Evolutionary conservation across 2,888 invertebrate species (phyloP), one percentile per base, ranked within the genome.

Genomic region (Tetrapedia diversipes): DNA sequence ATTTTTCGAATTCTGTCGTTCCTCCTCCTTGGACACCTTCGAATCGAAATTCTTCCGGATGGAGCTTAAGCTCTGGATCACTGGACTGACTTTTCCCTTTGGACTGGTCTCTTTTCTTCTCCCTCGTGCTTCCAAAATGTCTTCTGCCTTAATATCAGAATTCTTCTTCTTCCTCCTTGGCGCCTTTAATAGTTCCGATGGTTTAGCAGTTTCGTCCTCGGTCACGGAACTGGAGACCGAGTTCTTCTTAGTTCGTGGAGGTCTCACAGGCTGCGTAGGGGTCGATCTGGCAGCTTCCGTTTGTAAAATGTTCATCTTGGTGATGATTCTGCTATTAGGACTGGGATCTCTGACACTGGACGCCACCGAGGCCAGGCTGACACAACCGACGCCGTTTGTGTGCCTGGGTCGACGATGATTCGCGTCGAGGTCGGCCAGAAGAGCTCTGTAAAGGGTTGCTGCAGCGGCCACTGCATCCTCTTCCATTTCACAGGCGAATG

Each of bases 381-480:
- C 94, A 89, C 96, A 96, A 82, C 96, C 96, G 22, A 96, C 93
- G 29, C 96, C 96, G 84, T 96, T 91, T 93, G 94, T 89, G 94
- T 96, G 89, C 93, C 95, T 27, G 93, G 94, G 86, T 93, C 94
- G 86, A 94, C 94, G 84, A 92, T 94, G 84, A 82, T 89, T 89
- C 8, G 87, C 88, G 88, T 93, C 91, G 19, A 90, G 73, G 77
- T 92, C 91, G 75, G 96, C 95, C 93, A 97, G 95, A 68, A 98
- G 93, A 41, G 97, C 97, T 92, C 97, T 96, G 92, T 98, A 98
- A 83, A 98, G 93, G 79, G 97, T 97, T 56, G 97, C 97, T 16
- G 98, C 98, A 86, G 98, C 96, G 0, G 97, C 97, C 45, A 98
- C 96, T 79, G 98, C 97, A 92, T 98, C 97, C 92, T 97, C 97